Evolutionary conservation across 2,113 vertebrate genomes (phyloP), one percentile per base, ranked within the genome.

Genomic region (Oceanodroma tethys): DNA sequence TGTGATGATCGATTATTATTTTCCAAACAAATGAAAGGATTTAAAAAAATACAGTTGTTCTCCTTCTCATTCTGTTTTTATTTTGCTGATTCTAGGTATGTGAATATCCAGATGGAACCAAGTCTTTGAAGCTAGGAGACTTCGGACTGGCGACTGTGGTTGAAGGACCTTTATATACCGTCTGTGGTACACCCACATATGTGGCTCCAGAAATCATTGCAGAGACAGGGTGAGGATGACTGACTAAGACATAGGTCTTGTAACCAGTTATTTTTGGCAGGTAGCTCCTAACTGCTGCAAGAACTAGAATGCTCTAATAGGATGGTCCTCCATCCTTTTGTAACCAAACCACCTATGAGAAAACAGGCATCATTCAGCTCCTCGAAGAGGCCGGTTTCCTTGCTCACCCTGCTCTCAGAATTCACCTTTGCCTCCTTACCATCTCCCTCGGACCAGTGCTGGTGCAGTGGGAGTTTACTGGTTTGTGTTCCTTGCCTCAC

Each of bases 141-240:
- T 99, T 99, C 52, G 99, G 99, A 13, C 96, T 99, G 96, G 99
- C 99, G 0, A 99, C 99, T 0, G 98, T 99, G 95, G 99, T 99
- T n/a, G 99, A 99, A 94, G 99, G 99, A 7, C 99, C 99, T 8
- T 74, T 99, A 21, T 99, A 99, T 76, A 99, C 99, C 0, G 99
- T 99, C 45, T 99, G 99, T 79, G 99, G 99, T 50, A 99, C 99
- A 4, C 99, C 99, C 6, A 99, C 99, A 1, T 99, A 99, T 0
- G 99, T 99, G 87, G 99, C 99, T 93, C 99, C 99, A 38, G 99
- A 99, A 97, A 99, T 99, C 97, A 99, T 99, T 79, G 97, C 99
- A 18, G 99, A 99, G 94, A 98, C 99, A 11, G 99, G 99, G 99
- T 99, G 88, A 98, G 98, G n/a, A 32, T 30, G 25, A 52, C 59